These are phyloP conservation scores for Plutomurus gul DNA, from an alignment of 1,140 invertebrate species.

Conservation along the genomic window DNA sequence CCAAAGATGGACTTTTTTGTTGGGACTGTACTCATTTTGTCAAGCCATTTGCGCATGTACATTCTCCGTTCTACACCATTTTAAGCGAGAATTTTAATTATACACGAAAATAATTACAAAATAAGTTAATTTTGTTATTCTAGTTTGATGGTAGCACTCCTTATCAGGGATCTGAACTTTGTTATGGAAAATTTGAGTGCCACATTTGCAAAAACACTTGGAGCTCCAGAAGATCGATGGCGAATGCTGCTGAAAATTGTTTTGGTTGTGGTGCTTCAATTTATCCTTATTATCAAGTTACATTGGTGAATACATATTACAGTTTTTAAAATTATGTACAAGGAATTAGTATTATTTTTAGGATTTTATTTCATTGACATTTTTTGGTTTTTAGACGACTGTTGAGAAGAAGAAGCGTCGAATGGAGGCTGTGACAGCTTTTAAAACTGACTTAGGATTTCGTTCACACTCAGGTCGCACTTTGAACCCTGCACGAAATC, in stretches of 20 bases:
- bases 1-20: background rate
- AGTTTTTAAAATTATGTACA: background rate
- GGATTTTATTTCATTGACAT: too few species aligned
- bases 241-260: background rate
- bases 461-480: too few species aligned
- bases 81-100: background rate
- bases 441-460: too few species aligned
- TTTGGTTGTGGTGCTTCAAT: background rate
- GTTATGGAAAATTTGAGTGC: background rate
- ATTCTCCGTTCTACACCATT: too few species aligned
- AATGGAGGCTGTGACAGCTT: background rate
- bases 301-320: too few species aligned
- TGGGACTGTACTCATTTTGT: background rate
- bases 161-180: background rate
- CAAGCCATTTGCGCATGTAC: background rate
- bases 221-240: background rate
- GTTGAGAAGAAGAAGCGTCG: constrained; percentile 1
- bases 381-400: background rate
- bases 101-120: background rate
- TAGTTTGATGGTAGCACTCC: background rate
- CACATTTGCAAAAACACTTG: constrained; percentile 8
- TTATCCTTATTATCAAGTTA: background rate
- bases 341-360: background rate
- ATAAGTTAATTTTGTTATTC: background rate
- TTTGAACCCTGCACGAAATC: too few species aligned